Evolutionary conservation across 2,797 vertebrate species (phyloP).

Genomic region (Acridotheres tristis): DNA sequence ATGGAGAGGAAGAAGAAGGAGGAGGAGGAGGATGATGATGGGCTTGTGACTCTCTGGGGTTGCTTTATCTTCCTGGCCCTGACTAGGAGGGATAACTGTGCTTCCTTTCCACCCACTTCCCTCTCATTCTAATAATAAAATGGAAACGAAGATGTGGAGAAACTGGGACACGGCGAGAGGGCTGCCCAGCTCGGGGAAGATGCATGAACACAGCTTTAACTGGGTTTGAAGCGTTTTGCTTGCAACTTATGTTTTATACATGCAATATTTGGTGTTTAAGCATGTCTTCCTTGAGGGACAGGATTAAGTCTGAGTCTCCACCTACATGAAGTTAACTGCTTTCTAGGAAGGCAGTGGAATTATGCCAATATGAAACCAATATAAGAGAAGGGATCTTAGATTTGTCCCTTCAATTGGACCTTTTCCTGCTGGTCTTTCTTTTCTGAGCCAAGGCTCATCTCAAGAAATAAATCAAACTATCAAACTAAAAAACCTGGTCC

Average conservation of each 20-base stretch:
- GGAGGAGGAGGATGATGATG: background rate
- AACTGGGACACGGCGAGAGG: background rate
- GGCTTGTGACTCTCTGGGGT: background rate
- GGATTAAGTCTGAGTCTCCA: constrained; percentile 52
- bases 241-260: constrained; percentile 44
- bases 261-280: constrained; percentile 46
- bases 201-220: background rate
- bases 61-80: background rate
- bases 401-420: constrained; percentile 42
- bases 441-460: constrained; percentile 43
- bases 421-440: constrained; percentile 49
- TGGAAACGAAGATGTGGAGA: background rate
- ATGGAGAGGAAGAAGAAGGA: background rate
- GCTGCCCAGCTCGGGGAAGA: background rate
- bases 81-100: background rate
- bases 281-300: constrained; percentile 59
- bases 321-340: constrained; percentile 23
- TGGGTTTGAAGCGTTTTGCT: constrained; percentile 3
- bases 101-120: background rate
- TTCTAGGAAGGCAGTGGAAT: constrained; percentile 56
- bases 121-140: background rate
- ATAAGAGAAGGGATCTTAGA: background rate
- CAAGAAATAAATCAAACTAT: constrained; percentile 13
- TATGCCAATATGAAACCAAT: constrained; percentile 35
- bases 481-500: constrained; percentile 11